phyloP scores from a whole-genome alignment of 2,113 vertebrate genomes.

The Ailurus styani region DNA sequence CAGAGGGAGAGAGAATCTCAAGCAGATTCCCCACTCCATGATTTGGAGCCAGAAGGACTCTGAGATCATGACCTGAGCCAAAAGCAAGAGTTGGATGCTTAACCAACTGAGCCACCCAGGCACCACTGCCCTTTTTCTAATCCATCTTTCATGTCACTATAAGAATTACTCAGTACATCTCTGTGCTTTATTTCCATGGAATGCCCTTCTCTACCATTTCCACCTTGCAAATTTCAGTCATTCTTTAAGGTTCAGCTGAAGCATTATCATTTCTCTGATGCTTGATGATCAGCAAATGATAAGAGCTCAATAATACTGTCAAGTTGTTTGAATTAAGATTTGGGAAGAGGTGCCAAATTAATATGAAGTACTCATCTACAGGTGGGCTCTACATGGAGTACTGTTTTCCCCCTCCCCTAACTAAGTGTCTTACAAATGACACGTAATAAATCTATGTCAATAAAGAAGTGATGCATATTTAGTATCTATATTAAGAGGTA shows the following conservation, averaged over 20 bases:
- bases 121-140: background rate
- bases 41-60: background rate
- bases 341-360: background rate
- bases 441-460: constrained; percentile 5
- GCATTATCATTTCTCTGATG: background rate
- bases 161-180: background rate
- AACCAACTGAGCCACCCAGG: background rate
- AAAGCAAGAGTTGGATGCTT: background rate
- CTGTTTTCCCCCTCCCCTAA: background rate
- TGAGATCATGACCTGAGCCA: background rate
- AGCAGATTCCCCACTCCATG: background rate
- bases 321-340: background rate
- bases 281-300: background rate
- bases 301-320: background rate
- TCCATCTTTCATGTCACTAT: background rate
- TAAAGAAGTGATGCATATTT: background rate
- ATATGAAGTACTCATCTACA: background rate
- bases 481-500: background rate
- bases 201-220: background rate
- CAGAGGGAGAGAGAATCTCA: background rate
- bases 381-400: background rate
- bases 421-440: background rate
- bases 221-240: background rate
- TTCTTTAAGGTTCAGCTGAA: background rate
- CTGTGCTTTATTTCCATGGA: background rate